A percentile compares a stretch with the other conserved stretches of the same genome.
Evolutionary conservation across 2,797 vertebrate genomes (phyloP).

Genomic region (Xyrichtys novacula): DNA sequence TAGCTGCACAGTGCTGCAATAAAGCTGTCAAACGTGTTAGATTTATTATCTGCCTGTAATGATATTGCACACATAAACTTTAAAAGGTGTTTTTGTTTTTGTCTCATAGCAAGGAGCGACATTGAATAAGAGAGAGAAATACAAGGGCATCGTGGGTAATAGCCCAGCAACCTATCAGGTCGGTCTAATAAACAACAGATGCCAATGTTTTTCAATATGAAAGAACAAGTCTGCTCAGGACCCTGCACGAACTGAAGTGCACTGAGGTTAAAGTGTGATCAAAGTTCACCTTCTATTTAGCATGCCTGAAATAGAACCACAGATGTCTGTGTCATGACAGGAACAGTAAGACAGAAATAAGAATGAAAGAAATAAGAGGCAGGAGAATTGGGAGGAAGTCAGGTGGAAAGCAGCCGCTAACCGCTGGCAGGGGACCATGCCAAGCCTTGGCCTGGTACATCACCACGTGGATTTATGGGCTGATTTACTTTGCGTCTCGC

Average conservation of each 20-base stretch:
- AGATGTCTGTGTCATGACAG: slow-evolving; percentile 36
- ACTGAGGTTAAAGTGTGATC: neutral
- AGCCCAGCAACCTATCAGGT: neutral
- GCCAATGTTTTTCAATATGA: slow-evolving; percentile 2
- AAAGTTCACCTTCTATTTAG: slow-evolving; percentile 11
- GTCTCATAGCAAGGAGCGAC: neutral
- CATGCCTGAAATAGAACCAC: slow-evolving; percentile 29
- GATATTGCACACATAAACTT: slow-evolving; percentile 46
- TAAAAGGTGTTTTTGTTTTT: slow-evolving; percentile 44
- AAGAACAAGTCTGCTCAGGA: neutral
- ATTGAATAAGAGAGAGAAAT: neutral
- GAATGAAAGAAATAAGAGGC: slow-evolving; percentile 46
- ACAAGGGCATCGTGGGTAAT: neutral
- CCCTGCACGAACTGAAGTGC: too few relatives aligned
- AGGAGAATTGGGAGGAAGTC: slow-evolving; percentile 51
- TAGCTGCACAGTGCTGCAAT: slow-evolving; percentile 52
- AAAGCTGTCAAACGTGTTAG: slow-evolving; percentile 56
- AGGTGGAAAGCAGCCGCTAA: slow-evolving; percentile 68
- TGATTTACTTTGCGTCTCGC: slow-evolving; percentile 64
- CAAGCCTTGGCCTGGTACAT: slow-evolving; percentile 52
- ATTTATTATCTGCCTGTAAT: slow-evolving; percentile 57
- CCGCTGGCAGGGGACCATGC: slow-evolving; percentile 48
- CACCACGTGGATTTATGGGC: slow-evolving; percentile 66
- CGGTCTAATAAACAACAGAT: neutral
- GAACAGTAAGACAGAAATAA: slow-evolving; percentile 39